Conservation (phyloP, 1,140 invertebrate species). For the Atopsyche davidsoni region DNA sequence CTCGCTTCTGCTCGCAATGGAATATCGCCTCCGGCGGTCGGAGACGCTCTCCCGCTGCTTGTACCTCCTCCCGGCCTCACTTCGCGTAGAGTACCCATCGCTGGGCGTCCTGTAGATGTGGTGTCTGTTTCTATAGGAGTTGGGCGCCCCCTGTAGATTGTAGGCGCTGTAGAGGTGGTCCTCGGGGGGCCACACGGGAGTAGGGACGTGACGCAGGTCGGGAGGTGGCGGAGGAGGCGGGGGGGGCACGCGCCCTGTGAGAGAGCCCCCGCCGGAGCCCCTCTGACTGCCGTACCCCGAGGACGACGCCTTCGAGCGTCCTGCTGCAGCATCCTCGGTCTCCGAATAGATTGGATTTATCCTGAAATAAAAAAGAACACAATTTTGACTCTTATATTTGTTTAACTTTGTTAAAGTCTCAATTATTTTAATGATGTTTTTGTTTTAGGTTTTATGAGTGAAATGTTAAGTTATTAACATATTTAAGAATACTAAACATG, state of each 20-base stretch:
- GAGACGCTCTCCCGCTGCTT: neutral
- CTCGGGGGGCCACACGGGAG: slow-evolving; percentile 13
- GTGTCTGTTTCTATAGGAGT: neutral
- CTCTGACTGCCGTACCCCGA: slow-evolving; percentile 29
- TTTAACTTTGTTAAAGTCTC: too few relatives aligned
- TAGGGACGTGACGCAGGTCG: slow-evolving; percentile 2
- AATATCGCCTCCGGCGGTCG: too few relatives aligned
- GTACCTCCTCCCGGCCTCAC: slow-evolving; percentile 12
- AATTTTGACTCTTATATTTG: too few relatives aligned
- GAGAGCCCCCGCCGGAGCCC: slow-evolving; percentile 26
- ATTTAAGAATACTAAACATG: too few relatives aligned
- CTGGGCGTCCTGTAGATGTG: slow-evolving; percentile 1
- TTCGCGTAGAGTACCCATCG: slow-evolving; percentile 15
- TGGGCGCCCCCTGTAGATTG: slow-evolving; percentile 17
- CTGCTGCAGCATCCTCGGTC: slow-evolving; percentile 26
- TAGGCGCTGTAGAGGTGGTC: slow-evolving; percentile 26
- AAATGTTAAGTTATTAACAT: too few relatives aligned
- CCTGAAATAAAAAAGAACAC: slow-evolving; percentile 19
- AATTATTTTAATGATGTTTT: too few relatives aligned
- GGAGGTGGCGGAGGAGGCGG: neutral
- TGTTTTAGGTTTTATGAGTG: too few relatives aligned
- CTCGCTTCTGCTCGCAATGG: neutral
- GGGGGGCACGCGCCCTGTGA: slow-evolving; percentile 15
- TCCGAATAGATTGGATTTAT: slow-evolving; percentile 29
- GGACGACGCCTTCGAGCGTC: slow-evolving; percentile 28